Evolutionary conservation across 1,140 invertebrate genomes (phyloP), one percentile per base, ranked within the genome.

Genomic region (Campoletis sonorensis): DNA sequence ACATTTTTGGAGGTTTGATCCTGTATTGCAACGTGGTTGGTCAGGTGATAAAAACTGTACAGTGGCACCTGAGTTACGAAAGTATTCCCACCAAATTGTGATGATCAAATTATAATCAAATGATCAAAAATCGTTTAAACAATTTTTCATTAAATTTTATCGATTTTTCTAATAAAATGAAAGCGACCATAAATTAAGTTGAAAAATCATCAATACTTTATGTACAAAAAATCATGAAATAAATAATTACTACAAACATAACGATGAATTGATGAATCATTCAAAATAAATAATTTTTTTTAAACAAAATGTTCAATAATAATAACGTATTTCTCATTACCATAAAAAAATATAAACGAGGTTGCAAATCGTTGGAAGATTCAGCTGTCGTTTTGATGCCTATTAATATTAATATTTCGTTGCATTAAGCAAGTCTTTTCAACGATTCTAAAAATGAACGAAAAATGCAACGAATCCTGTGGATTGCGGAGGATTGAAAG

Each of bases 31-130:
- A 27, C 61, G 23, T 67, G 21, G 18, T 21, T 45, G 70, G 82
- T 88, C 86, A 85, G 85, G 86, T 87, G 85, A 85, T 85, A 84
- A 87, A 87, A 85, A 84, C 21, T 82, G 40, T 49, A 88, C 84
- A 85, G 79, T 86, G 79, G 76, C 84, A 86, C 85, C 86, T 87
- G 86, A 87, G 64, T 75, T 78, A 45, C 40, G 8, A 45, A 45
- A 45, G 13, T 45, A 10, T 4, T 45, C 40, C 40, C 40, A 45
- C 8, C 40, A 5, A 10, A 45, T 45, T 45, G 5, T 13, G 8
- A 45, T 45, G 5, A 45, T 11, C 40, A 11, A 45, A 45, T 45
- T 13, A 1, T 10, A 10, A 45, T 45, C 40, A 45, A 45, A 45
- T 10, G 5, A 1, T 45, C 13, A 5, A 3, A 11, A 45, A 45